A percentile compares a stretch with the other conserved stretches of the same genome.
phyloP scores from a whole-genome alignment of 1,140 invertebrate genomes.

The Armadillidium nasatum region DNA sequence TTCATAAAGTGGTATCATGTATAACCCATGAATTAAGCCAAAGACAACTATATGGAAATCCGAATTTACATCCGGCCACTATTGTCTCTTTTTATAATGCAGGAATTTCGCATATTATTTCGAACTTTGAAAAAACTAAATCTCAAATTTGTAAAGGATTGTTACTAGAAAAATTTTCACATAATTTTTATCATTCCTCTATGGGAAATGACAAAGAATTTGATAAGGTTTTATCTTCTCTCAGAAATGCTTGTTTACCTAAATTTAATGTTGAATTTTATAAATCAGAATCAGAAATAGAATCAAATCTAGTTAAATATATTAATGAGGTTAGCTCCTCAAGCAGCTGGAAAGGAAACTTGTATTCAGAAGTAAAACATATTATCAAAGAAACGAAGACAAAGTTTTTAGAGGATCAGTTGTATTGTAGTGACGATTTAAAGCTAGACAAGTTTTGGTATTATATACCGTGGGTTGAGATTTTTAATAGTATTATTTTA shows the following conservation, averaged over 20 bases:
- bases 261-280: not conserved
- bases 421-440: not conserved
- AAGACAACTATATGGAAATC: conserved; percentile 26
- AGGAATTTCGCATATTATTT: not conserved
- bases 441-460: not conserved
- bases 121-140: not conserved
- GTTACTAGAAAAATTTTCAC: not conserved
- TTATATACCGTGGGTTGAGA: not conserved
- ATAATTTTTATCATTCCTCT: not conserved
- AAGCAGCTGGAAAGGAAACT: not conserved
- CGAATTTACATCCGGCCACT: conserved; percentile 14
- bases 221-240: not conserved
- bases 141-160: not conserved
- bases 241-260: not conserved
- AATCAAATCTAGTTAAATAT: not conserved
- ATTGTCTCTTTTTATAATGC: conserved; percentile 31
- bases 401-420: not conserved
- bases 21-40: conserved; percentile 17
- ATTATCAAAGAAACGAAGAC: not conserved
- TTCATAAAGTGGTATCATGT: conserved; percentile 21
- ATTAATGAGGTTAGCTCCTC: not conserved
- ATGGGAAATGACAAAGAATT: not conserved
- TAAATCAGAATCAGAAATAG: not conserved
- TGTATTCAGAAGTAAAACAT: not conserved
- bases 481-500: not conserved